phyloP scores from a whole-genome alignment of 2,888 invertebrate genomes.

The Galerucella nymphaeae region DNA sequence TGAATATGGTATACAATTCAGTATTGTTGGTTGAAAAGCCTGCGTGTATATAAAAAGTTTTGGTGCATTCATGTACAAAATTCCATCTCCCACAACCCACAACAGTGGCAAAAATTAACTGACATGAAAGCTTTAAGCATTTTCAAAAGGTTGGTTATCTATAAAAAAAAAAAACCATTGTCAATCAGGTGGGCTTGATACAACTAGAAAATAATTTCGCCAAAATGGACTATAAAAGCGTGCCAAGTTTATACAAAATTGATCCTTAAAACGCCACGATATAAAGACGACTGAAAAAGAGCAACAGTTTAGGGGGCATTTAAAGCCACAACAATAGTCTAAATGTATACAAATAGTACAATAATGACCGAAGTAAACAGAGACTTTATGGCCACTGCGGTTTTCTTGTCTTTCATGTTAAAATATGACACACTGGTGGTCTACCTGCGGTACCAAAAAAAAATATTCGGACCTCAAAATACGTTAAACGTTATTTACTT shows the following conservation, averaged over 20 bases:
- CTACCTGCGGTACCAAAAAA: slow-evolving; percentile 47
- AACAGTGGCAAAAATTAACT: slow-evolving; percentile 28
- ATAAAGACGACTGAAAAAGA: slow-evolving; percentile 39
- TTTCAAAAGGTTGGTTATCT: slow-evolving; percentile 30
- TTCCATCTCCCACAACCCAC: slow-evolving; percentile 9
- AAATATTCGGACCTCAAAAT: slow-evolving; percentile 20
- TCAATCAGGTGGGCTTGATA: slow-evolving; percentile 35
- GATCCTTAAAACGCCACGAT: slow-evolving; percentile 6
- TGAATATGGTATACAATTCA: not conserved
- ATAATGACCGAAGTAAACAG: slow-evolving; percentile 63
- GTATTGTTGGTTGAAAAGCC: not conserved
- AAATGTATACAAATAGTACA: slow-evolving; percentile 63
- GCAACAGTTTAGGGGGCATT: slow-evolving; percentile 53
- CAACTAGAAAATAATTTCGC: slow-evolving; percentile 18
- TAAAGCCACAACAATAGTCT: slow-evolving; percentile 55
- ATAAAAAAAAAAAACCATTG: slow-evolving; percentile 35
- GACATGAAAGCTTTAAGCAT: slow-evolving; percentile 18
- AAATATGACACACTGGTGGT: slow-evolving; percentile 40
- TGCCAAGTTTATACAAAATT: slow-evolving; percentile 38
- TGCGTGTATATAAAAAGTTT: not conserved
- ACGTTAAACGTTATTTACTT: slow-evolving; percentile 9
- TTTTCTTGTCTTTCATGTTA: slow-evolving; percentile 52
- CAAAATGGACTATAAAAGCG: slow-evolving; percentile 30
- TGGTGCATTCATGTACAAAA: slow-evolving; percentile 14
- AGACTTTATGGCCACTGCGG: slow-evolving; percentile 59